Conservation (phyloP, 2,888 invertebrate genomes). For the Biston stratarius region DNA sequence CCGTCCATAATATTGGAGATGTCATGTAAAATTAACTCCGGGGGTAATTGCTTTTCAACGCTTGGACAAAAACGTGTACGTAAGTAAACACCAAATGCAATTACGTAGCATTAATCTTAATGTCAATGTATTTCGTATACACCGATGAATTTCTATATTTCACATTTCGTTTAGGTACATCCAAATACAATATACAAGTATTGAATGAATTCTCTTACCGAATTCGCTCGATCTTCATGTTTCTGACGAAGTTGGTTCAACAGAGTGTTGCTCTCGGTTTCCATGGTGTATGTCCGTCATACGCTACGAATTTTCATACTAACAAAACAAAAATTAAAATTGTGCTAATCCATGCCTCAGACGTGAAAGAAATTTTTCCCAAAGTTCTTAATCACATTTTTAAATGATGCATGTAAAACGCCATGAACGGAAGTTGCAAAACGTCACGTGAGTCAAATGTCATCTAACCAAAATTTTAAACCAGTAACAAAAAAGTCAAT, state of each 20-base stretch:
- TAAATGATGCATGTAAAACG: background rate
- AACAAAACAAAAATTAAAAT: conserved; percentile 28
- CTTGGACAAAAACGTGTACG: too few relatives aligned
- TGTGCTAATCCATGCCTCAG: conserved; percentile 51
- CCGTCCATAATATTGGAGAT: too few relatives aligned
- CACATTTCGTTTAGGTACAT: too few relatives aligned
- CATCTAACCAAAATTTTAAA: background rate
- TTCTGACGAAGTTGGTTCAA: conserved; percentile 65
- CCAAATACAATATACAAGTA: too few relatives aligned
- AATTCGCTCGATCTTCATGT: conserved; percentile 62
- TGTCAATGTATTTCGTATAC: too few relatives aligned
- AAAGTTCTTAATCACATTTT: conserved; percentile 3
- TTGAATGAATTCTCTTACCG: conserved; percentile 49
- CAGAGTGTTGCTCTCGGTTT: conserved; percentile 65
- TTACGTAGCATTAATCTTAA: too few relatives aligned
- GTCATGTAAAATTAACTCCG: too few relatives aligned
- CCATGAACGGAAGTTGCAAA: background rate
- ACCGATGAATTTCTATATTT: too few relatives aligned
- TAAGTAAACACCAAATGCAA: too few relatives aligned
- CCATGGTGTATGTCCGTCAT: conserved; percentile 60
- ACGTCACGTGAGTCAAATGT: background rate
- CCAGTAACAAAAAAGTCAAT: conserved; percentile 5
- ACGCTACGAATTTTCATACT: conserved; percentile 48
- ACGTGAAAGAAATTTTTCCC: conserved; percentile 43
- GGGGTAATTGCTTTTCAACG: too few relatives aligned